These are phyloP conservation scores for Eutolmus rufibarbis DNA, from an alignment of 2,888 invertebrate species.

Conservation along the genomic window DNA sequence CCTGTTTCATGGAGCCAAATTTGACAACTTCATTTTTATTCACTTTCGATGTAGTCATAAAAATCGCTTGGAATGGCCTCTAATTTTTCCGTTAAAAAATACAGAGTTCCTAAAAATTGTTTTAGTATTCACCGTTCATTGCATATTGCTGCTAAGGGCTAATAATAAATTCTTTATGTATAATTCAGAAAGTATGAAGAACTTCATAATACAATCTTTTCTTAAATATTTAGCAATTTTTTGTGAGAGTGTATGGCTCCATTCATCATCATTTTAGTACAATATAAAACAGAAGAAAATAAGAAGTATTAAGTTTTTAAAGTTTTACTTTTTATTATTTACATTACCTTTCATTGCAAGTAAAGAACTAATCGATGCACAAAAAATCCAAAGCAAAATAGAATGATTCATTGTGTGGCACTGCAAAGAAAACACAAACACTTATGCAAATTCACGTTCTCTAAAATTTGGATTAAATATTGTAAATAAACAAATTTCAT, in stretches of 20 bases:
- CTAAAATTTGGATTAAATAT: not conserved
- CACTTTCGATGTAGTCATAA: no score
- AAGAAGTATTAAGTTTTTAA: not conserved
- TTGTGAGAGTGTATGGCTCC: not conserved
- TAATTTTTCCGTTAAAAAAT: no score
- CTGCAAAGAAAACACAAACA: not conserved
- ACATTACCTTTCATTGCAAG: not conserved
- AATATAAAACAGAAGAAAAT: not conserved
- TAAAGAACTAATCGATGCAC: not conserved
- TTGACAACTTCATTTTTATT: no score
- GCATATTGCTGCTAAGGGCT: no score
- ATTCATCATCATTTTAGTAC: not conserved
- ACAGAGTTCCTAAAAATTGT: no score
- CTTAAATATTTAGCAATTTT: not conserved
- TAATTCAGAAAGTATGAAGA: not conserved
- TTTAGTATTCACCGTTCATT: no score
- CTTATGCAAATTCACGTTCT: not conserved
- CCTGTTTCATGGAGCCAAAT: no score
- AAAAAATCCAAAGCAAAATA: not conserved
- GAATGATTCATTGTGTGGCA: not conserved
- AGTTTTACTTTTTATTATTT: not conserved
- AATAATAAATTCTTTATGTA: no score
- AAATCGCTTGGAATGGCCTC: no score
- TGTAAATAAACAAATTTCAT: not conserved
- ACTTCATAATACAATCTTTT: not conserved